Base-by-base conservation (phyloP, 2,797 vertebrate species). In the Lindbergichthys nudifrons region DNA sequence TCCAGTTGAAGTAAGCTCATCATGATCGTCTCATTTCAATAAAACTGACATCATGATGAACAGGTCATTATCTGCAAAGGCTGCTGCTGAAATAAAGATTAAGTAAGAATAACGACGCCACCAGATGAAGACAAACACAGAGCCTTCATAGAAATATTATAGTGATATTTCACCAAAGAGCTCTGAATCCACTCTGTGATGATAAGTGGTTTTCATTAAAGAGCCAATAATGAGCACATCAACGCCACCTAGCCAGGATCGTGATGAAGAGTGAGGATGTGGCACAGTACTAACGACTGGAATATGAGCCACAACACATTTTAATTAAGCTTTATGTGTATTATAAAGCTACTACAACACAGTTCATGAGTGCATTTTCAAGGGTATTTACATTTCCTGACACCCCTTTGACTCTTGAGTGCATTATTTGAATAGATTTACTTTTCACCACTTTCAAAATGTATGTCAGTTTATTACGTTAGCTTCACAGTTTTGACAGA, bases 241-340 rank as follows among this genome's bases (percentile, higher is more conserved):
- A 48, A 68, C 73, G 80, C 77, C 81, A 79, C 65, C 83, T 77
- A 75, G 74, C 60, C 42, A 39, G 43, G 36, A 18, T 3, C 71
- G 41, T 30, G 52, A 51, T 46, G 71, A 39, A 41, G 30, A 36
- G 45, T 6, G 30, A 32, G 42, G 54, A 47, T 48, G 70, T 61
- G n/a, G 36, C n/a, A 59, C 0, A 10, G 18, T 48, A 32, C 73
- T 67, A 67, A 73, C 12, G 23, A 54, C 61, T 21, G 76, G 72
- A 58, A 76, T 15, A 56, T 13, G 48, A 75, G 65, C 75, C 39
- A 39, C 19, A 48, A 46, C 36, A 61, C 21, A 43, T 65, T 73
- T 73, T 21, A 68, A 54, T 81, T 73, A 69, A 65, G 26, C 48
- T n/a, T 51, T 43, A 26, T 26, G 26, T 26, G 50, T 52, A 46